phyloP scores from a whole-genome alignment of 2,797 vertebrate genomes.

The Sardinella longiceps region DNA sequence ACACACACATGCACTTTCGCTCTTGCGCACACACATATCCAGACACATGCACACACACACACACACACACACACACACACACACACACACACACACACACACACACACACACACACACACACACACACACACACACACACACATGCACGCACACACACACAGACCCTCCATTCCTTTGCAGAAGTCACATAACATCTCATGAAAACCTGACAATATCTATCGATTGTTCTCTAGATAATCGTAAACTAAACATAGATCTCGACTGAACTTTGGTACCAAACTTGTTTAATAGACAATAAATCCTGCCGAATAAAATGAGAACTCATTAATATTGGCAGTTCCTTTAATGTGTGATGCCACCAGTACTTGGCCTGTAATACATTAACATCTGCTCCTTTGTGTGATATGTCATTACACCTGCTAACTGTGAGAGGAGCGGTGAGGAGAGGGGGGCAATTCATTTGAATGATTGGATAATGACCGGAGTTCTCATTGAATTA shows the following conservation, averaged over 20 bases:
- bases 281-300: not conserved
- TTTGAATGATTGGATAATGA: constrained; percentile 26
- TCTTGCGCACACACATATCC: not conserved
- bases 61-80: not conserved
- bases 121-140: not conserved
- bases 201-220: not conserved
- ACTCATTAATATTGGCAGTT: constrained; percentile 10
- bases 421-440: not conserved
- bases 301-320: constrained; percentile 11
- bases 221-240: not conserved
- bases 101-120: not conserved
- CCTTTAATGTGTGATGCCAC: constrained; percentile 9
- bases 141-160: not conserved
- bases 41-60: not conserved
- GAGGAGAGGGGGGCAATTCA: not conserved
- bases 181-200: not conserved
- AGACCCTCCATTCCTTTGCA: not conserved
- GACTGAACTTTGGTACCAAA: not conserved
- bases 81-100: not conserved
- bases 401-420: constrained; percentile 23
- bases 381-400: constrained; percentile 18
- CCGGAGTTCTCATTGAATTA: constrained; percentile 4
- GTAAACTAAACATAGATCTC: not conserved
- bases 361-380: constrained; percentile 7
- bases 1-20: not conserved